Percentiles rank a stretch among this genome's conserved stretches.
Conservation (phyloP, 2,888 invertebrate genomes). For the Drosophila pegasa region DNA sequence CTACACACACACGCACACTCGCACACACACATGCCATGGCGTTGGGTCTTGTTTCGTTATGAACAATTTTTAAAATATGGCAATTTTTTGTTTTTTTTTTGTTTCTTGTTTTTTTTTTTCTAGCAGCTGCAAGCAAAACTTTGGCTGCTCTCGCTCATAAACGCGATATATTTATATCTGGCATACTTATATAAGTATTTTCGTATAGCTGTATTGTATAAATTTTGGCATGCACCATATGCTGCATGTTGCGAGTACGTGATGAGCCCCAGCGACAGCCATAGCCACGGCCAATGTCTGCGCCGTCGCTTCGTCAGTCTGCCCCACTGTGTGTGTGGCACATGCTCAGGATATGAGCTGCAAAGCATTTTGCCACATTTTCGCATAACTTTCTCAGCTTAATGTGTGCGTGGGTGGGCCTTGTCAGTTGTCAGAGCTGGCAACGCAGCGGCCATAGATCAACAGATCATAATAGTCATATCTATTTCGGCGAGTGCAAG, state of each 20-base stretch:
- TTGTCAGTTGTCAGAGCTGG: slow-evolving; percentile 18
- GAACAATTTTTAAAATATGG: slow-evolving; percentile 65
- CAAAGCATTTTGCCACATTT: slow-evolving; percentile 61
- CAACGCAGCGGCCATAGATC: slow-evolving; percentile 8
- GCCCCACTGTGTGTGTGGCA: slow-evolving; percentile 15
- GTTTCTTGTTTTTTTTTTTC: slow-evolving; percentile 7
- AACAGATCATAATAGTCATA: slow-evolving; percentile 18
- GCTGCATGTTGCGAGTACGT: slow-evolving; percentile 62
- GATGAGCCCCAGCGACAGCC: slow-evolving; percentile 47
- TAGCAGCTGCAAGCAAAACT: slow-evolving; percentile 58
- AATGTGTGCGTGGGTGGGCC: slow-evolving; percentile 7
- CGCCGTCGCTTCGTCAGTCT: neutral
- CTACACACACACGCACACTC: slow-evolving; percentile 29
- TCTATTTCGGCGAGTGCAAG: neutral
- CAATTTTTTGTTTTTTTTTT: slow-evolving; percentile 11
- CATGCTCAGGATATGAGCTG: slow-evolving; percentile 56
- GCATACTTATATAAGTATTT: slow-evolving; percentile 24
- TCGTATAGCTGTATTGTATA: slow-evolving; percentile 51
- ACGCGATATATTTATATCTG: slow-evolving; percentile 47
- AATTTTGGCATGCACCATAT: slow-evolving; percentile 67
- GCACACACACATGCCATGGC: slow-evolving; percentile 2
- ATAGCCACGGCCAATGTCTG: slow-evolving; percentile 13
- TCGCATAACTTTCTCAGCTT: slow-evolving; percentile 45
- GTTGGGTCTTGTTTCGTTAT: slow-evolving; percentile 13
- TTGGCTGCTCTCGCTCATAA: slow-evolving; percentile 57